Conservation (phyloP, 2,888 invertebrate genomes). For the Agrotis clavis region DNA sequence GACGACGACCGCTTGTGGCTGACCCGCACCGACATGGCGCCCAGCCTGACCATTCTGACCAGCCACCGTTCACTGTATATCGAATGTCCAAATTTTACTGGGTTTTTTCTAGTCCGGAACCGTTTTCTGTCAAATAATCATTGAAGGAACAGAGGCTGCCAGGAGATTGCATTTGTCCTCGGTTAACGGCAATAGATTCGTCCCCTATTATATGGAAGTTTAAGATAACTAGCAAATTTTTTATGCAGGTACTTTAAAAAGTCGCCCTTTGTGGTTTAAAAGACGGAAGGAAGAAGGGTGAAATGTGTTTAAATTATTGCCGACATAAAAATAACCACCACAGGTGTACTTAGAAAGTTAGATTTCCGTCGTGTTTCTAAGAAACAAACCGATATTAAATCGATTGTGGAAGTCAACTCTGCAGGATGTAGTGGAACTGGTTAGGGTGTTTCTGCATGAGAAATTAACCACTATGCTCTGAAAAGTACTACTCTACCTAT, state of each 20-base stretch:
- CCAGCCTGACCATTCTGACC: conserved; percentile 98
- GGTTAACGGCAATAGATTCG: not conserved
- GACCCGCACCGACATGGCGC: conserved; percentile 95
- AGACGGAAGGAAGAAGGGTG: no score
- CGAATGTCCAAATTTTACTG: not conserved
- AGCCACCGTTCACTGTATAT: conserved; percentile 96
- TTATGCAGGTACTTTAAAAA: no score
- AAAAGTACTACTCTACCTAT: no score
- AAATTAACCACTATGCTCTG: not conserved
- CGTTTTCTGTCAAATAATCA: no score
- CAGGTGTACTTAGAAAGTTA: not conserved
- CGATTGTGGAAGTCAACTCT: not conserved
- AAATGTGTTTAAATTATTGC: not conserved
- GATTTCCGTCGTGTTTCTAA: conserved; percentile 6
- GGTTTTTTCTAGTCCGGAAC: not conserved
- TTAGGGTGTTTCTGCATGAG: not conserved
- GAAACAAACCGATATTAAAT: conserved; percentile 3
- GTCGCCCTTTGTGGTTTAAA: no score
- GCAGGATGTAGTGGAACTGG: not conserved
- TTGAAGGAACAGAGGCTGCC: no score
- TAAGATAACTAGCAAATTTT: not conserved
- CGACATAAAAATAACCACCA: not conserved
- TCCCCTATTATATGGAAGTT: not conserved
- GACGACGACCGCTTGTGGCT: conserved; percentile 93
- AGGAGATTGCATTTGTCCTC: not conserved